A percentile compares a stretch with the other conserved stretches of the same genome.
Evolutionary conservation across 53 echinoderm and acorn worm genomes (phyloP).

Genomic region (Temnopleurus reevesii): DNA sequence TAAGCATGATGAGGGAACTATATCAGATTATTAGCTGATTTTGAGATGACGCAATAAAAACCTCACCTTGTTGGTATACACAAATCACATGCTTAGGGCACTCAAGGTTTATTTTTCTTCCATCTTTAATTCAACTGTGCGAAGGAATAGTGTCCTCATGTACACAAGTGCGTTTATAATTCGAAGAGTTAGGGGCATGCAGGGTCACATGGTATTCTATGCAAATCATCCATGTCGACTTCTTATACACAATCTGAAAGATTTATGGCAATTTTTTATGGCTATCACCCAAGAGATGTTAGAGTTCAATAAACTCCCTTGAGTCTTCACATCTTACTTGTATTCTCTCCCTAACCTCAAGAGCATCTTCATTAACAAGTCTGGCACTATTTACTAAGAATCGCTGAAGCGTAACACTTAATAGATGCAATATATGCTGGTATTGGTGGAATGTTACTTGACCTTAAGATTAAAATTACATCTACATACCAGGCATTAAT

Average conservation of each 20-base stretch:
- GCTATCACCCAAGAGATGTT: slow-evolving; percentile 24
- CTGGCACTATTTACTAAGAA: neutral
- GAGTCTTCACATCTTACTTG: neutral
- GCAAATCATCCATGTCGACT: slow-evolving; percentile 31
- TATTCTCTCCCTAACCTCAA: neutral
- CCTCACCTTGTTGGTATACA: neutral
- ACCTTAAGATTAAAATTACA: too few species aligned
- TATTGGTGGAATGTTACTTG: neutral
- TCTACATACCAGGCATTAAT: neutral
- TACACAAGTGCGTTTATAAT: neutral
- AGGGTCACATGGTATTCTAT: slow-evolving; percentile 22
- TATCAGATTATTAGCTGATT: neutral
- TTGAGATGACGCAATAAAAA: neutral
- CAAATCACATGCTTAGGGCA: neutral
- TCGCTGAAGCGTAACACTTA: neutral
- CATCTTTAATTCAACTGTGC: neutral
- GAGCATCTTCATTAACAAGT: neutral
- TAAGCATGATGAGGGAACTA: neutral
- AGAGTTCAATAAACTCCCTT: neutral
- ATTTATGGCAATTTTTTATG: neutral
- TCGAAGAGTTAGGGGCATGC: neutral
- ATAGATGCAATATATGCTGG: neutral
- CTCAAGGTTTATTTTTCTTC: neutral
- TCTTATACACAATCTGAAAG: slow-evolving; percentile 17
- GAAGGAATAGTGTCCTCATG: neutral